Conservation (phyloP, 2,113 vertebrate genomes). For the Caloenas nicobarica region DNA sequence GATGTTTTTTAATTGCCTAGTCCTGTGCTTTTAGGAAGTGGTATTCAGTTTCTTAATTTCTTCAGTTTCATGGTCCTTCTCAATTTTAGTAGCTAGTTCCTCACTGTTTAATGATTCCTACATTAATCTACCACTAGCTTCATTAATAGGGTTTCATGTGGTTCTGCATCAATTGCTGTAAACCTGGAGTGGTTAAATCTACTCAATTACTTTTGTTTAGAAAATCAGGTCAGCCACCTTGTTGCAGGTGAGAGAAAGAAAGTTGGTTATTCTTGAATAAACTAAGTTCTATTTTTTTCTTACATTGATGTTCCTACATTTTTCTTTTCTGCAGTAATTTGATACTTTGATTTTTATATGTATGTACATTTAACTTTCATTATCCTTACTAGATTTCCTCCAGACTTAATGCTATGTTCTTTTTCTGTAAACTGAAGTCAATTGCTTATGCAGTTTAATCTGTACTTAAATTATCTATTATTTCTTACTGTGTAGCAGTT, state of each 20-base stretch:
- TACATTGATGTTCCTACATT: fast-evolving
- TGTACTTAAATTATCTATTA: background rate
- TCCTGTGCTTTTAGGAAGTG: too few relatives aligned
- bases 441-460: background rate
- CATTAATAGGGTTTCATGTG: background rate
- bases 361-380: background rate
- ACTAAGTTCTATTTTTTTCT: background rate
- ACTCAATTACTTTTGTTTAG: background rate
- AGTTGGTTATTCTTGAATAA: background rate
- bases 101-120: background rate
- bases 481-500: background rate
- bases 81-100: background rate
- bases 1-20: too few relatives aligned
- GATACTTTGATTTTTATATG: background rate
- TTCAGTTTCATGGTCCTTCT: background rate
- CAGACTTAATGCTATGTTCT: background rate
- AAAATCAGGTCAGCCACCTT: background rate
- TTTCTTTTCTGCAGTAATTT: background rate
- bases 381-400: background rate
- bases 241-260: background rate
- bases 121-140: background rate
- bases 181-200: background rate
- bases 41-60: too few relatives aligned
- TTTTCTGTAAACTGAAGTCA: background rate
- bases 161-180: background rate